Base-by-base conservation (phyloP, 2,888 invertebrate genomes). In the Geophilus truncorum region DNA sequence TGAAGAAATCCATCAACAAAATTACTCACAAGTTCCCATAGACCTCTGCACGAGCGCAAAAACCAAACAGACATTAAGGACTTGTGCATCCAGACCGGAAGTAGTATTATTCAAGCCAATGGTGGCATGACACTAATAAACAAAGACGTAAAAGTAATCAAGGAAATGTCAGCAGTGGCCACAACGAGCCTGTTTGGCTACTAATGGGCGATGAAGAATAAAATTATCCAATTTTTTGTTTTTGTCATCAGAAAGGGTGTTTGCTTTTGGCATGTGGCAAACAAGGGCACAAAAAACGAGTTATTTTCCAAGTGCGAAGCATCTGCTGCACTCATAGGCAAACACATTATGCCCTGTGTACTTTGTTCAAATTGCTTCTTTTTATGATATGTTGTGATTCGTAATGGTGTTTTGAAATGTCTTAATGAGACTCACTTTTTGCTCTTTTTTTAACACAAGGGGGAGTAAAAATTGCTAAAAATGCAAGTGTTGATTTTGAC, bases 331-430 rank as follows among this genome's bases (percentile, higher is more conserved):
- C 57, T 23, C 57, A 62, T 62, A n/a, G 23, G 57, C 57, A 62
- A 62, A 62, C 57, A 62, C 57, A 62, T 62, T 62, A 62, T 62
- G 23, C 57, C 21, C 21, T 62, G 57, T 62, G 57, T 62, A 62
- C 57, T 62, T 62, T 12, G 57, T 62, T 62, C n/a, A 62, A 62
- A 62, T 62, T 62, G 23, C 57, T 62, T 21, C 21, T 62, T 62
- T 62, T 62, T 62, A 62, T 62, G 57, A 62, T 62, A 62, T 62
- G 57, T 62, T 62, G 57, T 62, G 57, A 62, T 62, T 62, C 57
- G 57, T 62, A 62, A 62, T 62, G 57, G 57, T 62, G 57, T 62
- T 62, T 62, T 62, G 57, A 62, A 62, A 62, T 62, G 21, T 62
- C 57, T 62, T 62, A 62, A 62, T 62, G 57, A 10, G 57, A 62